phyloP scores from a whole-genome alignment of 2,113 vertebrate species.

The Serilophus lunatus region DNA sequence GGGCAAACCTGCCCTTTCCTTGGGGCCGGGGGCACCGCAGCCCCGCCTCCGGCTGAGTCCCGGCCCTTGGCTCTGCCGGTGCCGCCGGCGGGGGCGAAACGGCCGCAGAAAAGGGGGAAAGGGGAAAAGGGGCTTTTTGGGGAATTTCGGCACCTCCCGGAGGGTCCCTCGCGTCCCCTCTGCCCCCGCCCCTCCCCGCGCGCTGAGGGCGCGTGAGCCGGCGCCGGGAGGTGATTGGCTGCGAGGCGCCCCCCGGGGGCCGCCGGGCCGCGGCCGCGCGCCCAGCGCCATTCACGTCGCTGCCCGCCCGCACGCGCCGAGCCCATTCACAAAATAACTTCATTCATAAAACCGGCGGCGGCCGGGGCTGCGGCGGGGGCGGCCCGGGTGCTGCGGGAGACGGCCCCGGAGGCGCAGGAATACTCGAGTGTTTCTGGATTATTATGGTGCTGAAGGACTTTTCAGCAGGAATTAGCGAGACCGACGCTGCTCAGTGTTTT shows the following conservation, averaged over 20 bases:
- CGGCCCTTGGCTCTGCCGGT: accelerated
- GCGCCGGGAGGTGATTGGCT: slow-evolving; percentile 80
- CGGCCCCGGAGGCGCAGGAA: background rate
- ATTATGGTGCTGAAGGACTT: slow-evolving; percentile 8
- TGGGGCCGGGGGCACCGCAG: background rate
- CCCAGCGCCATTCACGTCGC: slow-evolving; percentile 86
- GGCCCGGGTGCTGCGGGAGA: background rate
- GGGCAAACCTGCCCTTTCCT: accelerated
- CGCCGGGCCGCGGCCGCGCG: slow-evolving; percentile 82
- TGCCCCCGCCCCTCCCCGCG: background rate
- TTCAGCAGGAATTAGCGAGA: background rate
- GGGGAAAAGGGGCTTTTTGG: too few relatives aligned
- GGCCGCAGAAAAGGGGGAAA: background rate
- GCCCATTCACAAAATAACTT: slow-evolving; percentile 85
- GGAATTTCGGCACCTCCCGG: background rate
- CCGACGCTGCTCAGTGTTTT: background rate
- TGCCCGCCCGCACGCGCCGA: slow-evolving; percentile 76
- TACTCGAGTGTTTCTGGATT: background rate
- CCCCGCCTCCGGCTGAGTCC: background rate
- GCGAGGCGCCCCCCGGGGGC: slow-evolving; percentile 68
- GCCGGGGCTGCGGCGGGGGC: background rate
- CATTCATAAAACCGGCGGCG: slow-evolving; percentile 86
- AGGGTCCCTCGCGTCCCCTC: background rate
- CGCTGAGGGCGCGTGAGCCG: slow-evolving; percentile 85
- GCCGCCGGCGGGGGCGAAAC: background rate